Conservation (phyloP, 2,888 invertebrate genomes). For the Orchestes rusci region DNA sequence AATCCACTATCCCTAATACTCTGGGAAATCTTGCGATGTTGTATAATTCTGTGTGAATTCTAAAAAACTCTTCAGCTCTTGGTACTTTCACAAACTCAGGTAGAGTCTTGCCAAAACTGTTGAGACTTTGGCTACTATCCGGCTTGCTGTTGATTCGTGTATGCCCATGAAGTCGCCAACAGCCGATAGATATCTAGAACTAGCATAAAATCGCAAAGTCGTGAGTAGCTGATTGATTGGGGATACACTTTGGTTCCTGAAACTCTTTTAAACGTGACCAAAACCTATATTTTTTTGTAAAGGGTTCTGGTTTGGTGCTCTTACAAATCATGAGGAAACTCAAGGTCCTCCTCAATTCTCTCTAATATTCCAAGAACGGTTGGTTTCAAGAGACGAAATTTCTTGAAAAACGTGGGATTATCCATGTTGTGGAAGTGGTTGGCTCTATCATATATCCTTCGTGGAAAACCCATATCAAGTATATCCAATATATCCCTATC, state of each 20-base stretch:
- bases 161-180: slow-evolving; percentile 16
- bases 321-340: no score
- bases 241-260: slow-evolving; percentile 10
- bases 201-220: slow-evolving; percentile 16
- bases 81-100: slow-evolving; percentile 7
- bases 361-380: no score
- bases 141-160: slow-evolving; percentile 10
- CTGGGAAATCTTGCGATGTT: slow-evolving; percentile 3
- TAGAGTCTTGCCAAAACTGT: background rate
- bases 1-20: slow-evolving; percentile 8
- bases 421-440: no score
- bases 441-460: no score
- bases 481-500: no score
- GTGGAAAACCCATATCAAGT: no score
- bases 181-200: slow-evolving; percentile 6
- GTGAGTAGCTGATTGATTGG: slow-evolving; percentile 16
- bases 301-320: no score
- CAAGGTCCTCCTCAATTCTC: no score
- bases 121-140: slow-evolving; percentile 10
- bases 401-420: no score
- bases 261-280: no score
- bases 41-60: slow-evolving; percentile 1
- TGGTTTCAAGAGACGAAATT: no score
- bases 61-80: background rate
- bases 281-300: no score